Evolutionary conservation across 2,888 invertebrate species (phyloP).

Genomic region (Rhagonycha fulva): DNA sequence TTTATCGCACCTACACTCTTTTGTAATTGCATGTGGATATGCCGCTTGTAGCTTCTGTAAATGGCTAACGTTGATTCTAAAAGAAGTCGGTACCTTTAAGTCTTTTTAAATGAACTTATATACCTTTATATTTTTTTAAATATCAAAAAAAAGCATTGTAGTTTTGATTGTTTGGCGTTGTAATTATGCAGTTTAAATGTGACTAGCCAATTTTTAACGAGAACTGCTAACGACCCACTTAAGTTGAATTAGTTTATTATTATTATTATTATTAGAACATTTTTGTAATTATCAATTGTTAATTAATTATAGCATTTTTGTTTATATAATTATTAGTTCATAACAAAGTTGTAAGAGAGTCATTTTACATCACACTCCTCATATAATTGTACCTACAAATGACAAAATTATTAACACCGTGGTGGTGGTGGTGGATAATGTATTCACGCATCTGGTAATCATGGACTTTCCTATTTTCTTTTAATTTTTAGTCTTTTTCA

Average conservation of each 20-base stretch:
- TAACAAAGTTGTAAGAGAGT: not conserved
- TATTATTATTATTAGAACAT: not conserved
- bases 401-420: constrained; percentile 8
- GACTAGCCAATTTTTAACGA: not conserved
- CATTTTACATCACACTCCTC: not conserved
- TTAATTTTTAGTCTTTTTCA: not conserved
- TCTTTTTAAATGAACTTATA: not conserved
- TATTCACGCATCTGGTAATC: not conserved
- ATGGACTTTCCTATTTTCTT: not conserved
- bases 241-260: not conserved
- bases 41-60: not conserved
- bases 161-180: not conserved
- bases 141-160: not conserved
- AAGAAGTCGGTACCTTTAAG: not conserved
- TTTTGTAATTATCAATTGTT: not conserved
- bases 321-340: not conserved
- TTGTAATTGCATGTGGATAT: not conserved
- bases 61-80: not conserved
- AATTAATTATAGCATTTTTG: not conserved
- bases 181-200: not conserved
- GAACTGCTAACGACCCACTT: not conserved
- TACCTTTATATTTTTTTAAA: not conserved
- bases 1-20: not conserved
- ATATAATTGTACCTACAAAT: not conserved
- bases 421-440: constrained; percentile 4